Evolutionary conservation across 1,140 invertebrate genomes (phyloP), one percentile per base, ranked within the genome.

Genomic region (Plodia interpunctella): DNA sequence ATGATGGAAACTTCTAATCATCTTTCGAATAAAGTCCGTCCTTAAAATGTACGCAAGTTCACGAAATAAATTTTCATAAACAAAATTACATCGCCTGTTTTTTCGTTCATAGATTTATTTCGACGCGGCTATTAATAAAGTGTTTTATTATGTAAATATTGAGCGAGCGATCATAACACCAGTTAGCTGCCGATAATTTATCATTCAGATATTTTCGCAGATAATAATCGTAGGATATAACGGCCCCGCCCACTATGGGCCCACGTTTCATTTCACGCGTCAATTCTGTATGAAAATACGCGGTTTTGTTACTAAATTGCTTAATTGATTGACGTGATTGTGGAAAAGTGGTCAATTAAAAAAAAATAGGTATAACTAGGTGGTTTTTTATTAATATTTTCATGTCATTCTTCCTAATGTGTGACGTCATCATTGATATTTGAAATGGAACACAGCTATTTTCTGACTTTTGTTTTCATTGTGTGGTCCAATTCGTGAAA

Each of bases 131-230:
- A 15, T 44, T 44, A 44, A 44, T 44, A 44, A 9, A 44, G 38
- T 44, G 38, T 44, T 44, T 44, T 44, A 44, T 44, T 44, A 44
- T 17, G 38, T 44, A 44, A 44, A 44, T 44, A 44, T 44, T 44
- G 38, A 44, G 13, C 38, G n/a, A 44, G 38, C 38, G 13, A 44
- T 44, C 38, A 44, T n/a, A 44, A 15, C 15, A 10, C 13, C 13
- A 15, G 38, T 44, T 44, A 44, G 15, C 13, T 44, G 13, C 15
- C 1, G 38, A 44, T 44, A 44, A 44, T 15, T 44, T 44, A 44
- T 44, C 38, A 17, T 44, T 44, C 38, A n/a, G 38, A n/a, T 44
- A 44, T 44, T 44, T 44, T 10, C 5, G n/a, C 38, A 4, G 1
- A 44, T n/a, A 44, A 44, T 44, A n/a, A 13, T 17, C 38, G 13